Evolutionary conservation across 1,140 invertebrate species (phyloP).

Genomic region (Plodia interpunctella): DNA sequence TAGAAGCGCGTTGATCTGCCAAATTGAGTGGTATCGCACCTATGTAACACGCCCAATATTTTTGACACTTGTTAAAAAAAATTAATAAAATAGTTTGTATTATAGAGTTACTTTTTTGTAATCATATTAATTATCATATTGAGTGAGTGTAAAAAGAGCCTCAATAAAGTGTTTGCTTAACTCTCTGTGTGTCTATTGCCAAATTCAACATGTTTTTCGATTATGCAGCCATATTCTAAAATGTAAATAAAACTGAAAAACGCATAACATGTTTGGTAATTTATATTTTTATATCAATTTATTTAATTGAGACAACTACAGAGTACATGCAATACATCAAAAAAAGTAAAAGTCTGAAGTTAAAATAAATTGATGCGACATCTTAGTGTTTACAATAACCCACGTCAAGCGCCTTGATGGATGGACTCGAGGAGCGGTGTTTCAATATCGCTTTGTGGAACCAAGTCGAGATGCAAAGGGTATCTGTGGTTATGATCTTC

Average conservation of each 20-base stretch:
- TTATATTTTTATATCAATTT: not conserved
- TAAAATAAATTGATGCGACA: constrained; percentile 5
- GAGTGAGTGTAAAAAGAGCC: too few relatives aligned
- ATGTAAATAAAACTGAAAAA: too few relatives aligned
- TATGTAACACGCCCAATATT: constrained; percentile 25
- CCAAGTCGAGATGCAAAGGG: not conserved
- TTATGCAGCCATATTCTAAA: too few relatives aligned
- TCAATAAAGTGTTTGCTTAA: too few relatives aligned
- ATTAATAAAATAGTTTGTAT: too few relatives aligned
- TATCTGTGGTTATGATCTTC: not conserved
- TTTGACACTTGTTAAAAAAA: constrained; percentile 40
- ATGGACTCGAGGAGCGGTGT: constrained; percentile 5
- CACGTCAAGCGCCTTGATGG: constrained; percentile 5
- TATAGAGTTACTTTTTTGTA: too few relatives aligned
- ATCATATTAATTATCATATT: too few relatives aligned
- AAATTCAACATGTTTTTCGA: too few relatives aligned
- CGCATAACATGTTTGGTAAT: too few relatives aligned
- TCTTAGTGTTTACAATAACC: constrained; percentile 8
- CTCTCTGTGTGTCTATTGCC: too few relatives aligned
- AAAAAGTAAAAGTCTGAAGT: constrained; percentile 3
- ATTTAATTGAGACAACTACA: not conserved
- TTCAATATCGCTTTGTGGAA: constrained; percentile 9
- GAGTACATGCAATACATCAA: not conserved
- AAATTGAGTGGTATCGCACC: constrained; percentile 62
- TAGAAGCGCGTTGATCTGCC: constrained; percentile 55